A percentile compares a stretch with the other conserved stretches of the same genome.
These are phyloP conservation scores for Apamea anceps DNA, from an alignment of 2,888 invertebrate species.

Conservation along the genomic window DNA sequence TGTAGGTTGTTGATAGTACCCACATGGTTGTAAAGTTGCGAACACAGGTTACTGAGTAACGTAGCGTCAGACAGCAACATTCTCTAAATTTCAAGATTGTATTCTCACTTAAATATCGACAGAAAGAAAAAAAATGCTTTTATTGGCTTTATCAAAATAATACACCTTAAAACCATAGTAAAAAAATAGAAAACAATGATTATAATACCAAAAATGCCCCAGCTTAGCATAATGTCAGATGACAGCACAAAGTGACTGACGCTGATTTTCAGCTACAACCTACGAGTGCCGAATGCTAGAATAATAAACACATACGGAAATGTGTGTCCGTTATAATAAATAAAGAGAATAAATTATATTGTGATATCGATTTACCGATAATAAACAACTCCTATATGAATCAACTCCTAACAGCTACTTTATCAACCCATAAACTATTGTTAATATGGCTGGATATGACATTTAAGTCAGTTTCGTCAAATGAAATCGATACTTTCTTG, in stretches of 20 bases:
- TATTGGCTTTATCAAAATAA: neutral
- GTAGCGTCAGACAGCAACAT: neutral
- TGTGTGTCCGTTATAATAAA: no score
- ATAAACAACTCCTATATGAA: neutral
- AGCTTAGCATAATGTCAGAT: no score
- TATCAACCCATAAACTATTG: neutral
- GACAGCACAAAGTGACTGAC: no score
- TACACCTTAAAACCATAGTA: no score
- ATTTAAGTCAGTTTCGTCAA: slow-evolving; percentile 16
- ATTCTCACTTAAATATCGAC: neutral
- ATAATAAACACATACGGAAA: no score
- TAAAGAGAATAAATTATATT: no score
- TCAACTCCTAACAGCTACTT: neutral
- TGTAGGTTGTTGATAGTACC: neutral
- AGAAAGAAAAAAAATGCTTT: no score
- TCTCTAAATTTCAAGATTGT: neutral
- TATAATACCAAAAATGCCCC: no score
- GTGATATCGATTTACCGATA: no score
- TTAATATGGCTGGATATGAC: neutral
- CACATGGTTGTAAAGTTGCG: neutral
- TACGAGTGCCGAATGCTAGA: no score
- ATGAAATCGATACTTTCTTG: slow-evolving; percentile 9
- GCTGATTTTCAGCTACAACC: no score
- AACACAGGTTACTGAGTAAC: neutral
- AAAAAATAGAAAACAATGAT: no score